phyloP scores from a whole-genome alignment of 1,140 invertebrate genomes.

The Eciton burchellii region DNA sequence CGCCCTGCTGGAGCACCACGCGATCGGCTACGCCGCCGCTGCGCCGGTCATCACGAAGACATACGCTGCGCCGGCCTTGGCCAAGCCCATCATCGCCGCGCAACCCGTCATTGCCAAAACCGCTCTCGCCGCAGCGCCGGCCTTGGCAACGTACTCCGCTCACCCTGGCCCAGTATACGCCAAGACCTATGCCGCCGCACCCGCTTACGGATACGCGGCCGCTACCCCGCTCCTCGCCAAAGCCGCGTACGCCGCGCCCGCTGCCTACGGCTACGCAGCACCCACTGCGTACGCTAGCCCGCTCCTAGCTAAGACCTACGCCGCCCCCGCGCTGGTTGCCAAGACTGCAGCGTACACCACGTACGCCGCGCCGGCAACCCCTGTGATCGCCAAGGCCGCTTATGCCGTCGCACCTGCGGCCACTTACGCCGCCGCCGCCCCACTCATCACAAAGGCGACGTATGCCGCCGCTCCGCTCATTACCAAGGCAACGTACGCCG shows the following conservation, averaged over 20 bases:
- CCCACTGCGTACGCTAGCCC: slow-evolving; percentile 57
- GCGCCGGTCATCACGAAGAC: slow-evolving; percentile 59
- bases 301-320: slow-evolving; percentile 69
- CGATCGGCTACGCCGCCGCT: slow-evolving; percentile 72
- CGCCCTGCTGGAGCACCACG: slow-evolving; percentile 69
- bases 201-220: slow-evolving; percentile 46
- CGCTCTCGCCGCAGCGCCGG: slow-evolving; percentile 64
- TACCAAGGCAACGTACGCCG: slow-evolving; percentile 27
- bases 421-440: slow-evolving; percentile 18
- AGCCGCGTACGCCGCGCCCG: slow-evolving; percentile 44
- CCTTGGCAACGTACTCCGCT: slow-evolving; percentile 55
- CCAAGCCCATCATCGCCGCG: slow-evolving; percentile 60
- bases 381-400: slow-evolving; percentile 25
- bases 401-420: slow-evolving; percentile 9
- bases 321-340: slow-evolving; percentile 74
- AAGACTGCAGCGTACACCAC: slow-evolving; percentile 64
- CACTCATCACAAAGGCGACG: slow-evolving; percentile 36
- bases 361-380: slow-evolving; percentile 68
- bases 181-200: slow-evolving; percentile 65
- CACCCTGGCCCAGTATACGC: slow-evolving; percentile 55
- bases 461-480: slow-evolving; percentile 70
- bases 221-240: slow-evolving; percentile 61
- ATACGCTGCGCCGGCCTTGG: slow-evolving; percentile 68
- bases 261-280: slow-evolving; percentile 14
- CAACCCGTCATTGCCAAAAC: slow-evolving; percentile 65